Evolutionary conservation across 2,888 invertebrate species (phyloP).

Genomic region (Linnaemya vulpina): DNA sequence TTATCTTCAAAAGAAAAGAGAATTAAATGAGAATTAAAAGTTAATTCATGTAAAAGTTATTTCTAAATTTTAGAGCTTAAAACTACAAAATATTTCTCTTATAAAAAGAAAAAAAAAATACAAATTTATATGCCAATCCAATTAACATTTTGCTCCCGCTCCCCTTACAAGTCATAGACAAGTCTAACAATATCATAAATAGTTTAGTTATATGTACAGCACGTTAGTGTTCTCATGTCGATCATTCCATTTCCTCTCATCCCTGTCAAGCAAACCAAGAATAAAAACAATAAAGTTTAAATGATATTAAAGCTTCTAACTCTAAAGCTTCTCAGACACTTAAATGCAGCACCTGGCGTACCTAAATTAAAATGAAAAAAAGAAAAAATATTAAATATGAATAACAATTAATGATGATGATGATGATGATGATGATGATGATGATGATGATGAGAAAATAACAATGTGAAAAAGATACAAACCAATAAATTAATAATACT

Average conservation of each 20-base stretch:
- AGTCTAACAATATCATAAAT: conserved; percentile 20
- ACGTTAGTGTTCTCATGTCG: conserved; percentile 1
- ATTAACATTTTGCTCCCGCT: not conserved
- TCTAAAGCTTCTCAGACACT: conserved; percentile 62
- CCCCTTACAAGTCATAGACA: not conserved
- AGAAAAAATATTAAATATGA: conserved; percentile 38
- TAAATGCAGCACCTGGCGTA: conserved; percentile 68
- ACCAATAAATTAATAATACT: conserved; percentile 61
- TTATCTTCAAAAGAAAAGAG: conserved; percentile 42
- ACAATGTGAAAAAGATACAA: conserved; percentile 47
- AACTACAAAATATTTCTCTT: conserved; percentile 25
- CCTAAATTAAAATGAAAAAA: conserved; percentile 57
- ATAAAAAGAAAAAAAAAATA: not conserved
- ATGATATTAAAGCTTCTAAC: conserved; percentile 61
- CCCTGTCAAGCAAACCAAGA: not conserved
- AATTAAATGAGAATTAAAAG: conserved; percentile 20
- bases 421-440: conserved; percentile 42
- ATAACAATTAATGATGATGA: conserved; percentile 56
- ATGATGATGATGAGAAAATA: conserved; percentile 28
- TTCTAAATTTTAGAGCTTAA: conserved; percentile 64
- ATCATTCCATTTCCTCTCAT: not conserved
- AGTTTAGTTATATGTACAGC: conserved; percentile 33
- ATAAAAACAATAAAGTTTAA: conserved; percentile 25
- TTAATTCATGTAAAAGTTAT: conserved; percentile 47
- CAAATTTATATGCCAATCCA: conserved; percentile 17